Conservation (phyloP, 2,113 vertebrate species). For the Genyomyrus donnyi region DNA sequence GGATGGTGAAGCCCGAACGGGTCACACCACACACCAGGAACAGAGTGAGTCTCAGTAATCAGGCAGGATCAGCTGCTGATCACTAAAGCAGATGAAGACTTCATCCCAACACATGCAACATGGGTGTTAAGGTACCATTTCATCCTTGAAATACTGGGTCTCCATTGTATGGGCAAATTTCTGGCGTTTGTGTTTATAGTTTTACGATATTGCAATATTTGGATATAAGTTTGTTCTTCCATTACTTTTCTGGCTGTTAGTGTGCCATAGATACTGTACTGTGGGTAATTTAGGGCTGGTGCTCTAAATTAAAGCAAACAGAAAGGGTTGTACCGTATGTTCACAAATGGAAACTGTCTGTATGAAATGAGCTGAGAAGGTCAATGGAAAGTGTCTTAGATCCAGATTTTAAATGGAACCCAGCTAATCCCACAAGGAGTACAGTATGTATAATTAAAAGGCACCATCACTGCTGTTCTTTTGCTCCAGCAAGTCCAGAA, state of each 20-base stretch:
- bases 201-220: not conserved
- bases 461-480: not conserved
- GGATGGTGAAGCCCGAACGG: not conserved
- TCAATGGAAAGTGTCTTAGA: not conserved
- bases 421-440: not conserved
- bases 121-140: not conserved
- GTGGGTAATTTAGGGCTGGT: not conserved
- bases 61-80: not conserved
- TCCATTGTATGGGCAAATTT: not conserved
- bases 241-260: not conserved
- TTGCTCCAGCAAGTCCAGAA: not conserved
- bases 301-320: not conserved
- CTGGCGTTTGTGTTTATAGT: not conserved
- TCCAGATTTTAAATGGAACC: not conserved
- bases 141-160: not conserved
- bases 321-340: not conserved
- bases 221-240: not conserved
- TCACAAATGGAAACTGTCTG: not conserved
- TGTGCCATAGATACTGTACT: not conserved
- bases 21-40: not conserved
- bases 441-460: not conserved
- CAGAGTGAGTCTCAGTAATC: not conserved
- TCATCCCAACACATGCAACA: not conserved
- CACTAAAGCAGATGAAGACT: not conserved
- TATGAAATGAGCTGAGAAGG: not conserved